A percentile compares a stretch with the other conserved stretches of the same genome.
Evolutionary conservation across 2,888 invertebrate genomes (phyloP).

Genomic region (Oscheius sp.): DNA sequence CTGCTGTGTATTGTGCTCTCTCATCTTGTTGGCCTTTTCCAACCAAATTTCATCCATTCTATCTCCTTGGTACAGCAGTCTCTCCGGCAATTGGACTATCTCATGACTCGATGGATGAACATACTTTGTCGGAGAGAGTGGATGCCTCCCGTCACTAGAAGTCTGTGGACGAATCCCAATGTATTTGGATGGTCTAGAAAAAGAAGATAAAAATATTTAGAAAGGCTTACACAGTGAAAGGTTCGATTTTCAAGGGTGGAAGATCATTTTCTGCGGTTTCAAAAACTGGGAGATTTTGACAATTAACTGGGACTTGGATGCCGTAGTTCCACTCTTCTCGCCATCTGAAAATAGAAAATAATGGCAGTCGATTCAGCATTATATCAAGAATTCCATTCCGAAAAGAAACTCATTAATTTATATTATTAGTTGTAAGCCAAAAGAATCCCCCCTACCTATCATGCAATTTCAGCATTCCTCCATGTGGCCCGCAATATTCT

Average conservation of each 20-base stretch:
- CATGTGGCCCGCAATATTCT: constrained; percentile 11
- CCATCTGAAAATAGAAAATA: constrained; percentile 56
- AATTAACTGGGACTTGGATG: constrained; percentile 50
- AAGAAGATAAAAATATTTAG: not conserved
- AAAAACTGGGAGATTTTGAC: constrained; percentile 34
- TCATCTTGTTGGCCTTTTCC: constrained; percentile 28
- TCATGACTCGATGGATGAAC: constrained; percentile 18
- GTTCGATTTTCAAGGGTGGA: not conserved
- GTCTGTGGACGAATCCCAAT: constrained; percentile 13
- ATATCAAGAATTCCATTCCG: too few relatives aligned
- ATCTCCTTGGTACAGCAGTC: constrained; percentile 40
- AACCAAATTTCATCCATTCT: constrained; percentile 39
- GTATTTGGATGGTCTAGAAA: constrained; percentile 24
- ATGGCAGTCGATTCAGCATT: not conserved
- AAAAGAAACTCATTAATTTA: not conserved
- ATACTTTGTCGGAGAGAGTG: not conserved
- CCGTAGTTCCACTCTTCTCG: constrained; percentile 58
- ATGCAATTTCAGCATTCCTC: constrained; percentile 21
- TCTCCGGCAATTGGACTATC: not conserved
- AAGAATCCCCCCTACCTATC: constrained; percentile 28
- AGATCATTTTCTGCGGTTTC: constrained; percentile 27
- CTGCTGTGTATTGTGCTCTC: not conserved
- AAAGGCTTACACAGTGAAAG: not conserved
- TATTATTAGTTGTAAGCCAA: not conserved
- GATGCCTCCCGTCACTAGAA: constrained; percentile 4